Evolutionary conservation across 2,797 vertebrate genomes (phyloP).

Genomic region (Enteromius mattozi): DNA sequence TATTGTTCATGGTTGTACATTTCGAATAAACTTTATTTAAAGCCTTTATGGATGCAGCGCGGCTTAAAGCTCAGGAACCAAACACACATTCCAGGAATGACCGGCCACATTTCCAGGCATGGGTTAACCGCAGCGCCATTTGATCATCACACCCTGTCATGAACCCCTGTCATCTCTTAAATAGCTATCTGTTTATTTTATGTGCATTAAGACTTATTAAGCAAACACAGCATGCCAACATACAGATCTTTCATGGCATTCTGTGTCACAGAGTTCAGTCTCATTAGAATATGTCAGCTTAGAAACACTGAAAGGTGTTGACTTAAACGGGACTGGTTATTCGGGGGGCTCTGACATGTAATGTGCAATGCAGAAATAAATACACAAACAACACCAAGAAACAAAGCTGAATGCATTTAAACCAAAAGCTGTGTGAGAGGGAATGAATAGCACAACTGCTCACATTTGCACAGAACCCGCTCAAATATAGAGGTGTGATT

Average conservation of each 20-base stretch:
- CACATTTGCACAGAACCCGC: slow-evolving; percentile 15
- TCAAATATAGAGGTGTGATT: slow-evolving; percentile 50
- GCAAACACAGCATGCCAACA: slow-evolving; percentile 30
- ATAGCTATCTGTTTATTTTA: slow-evolving; percentile 36
- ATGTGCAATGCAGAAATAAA: slow-evolving; percentile 11
- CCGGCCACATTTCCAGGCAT: slow-evolving; percentile 38
- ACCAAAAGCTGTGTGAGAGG: background rate
- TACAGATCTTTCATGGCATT: background rate
- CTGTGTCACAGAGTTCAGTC: slow-evolving; percentile 1
- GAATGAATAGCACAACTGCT: slow-evolving; percentile 7
- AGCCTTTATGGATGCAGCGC: slow-evolving; percentile 24
- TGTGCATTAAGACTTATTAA: slow-evolving; percentile 23
- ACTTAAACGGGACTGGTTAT: background rate
- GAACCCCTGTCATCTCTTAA: slow-evolving; percentile 39
- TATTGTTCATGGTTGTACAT: background rate
- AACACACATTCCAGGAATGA: slow-evolving; percentile 47
- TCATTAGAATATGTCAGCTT: slow-evolving; percentile 7
- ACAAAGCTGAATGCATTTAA: slow-evolving; percentile 6
- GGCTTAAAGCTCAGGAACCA: slow-evolving; percentile 26
- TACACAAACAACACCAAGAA: slow-evolving; percentile 7
- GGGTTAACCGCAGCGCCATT: slow-evolving; percentile 3
- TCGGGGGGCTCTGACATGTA: too few species aligned
- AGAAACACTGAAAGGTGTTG: slow-evolving; percentile 4
- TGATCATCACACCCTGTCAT: slow-evolving; percentile 10
- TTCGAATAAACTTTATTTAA: slow-evolving; percentile 50